Percentiles rank a stretch among this genome's conserved stretches.
phyloP scores from a whole-genome alignment of 2,888 invertebrate species.

The Yponomeuta cagnagella region DNA sequence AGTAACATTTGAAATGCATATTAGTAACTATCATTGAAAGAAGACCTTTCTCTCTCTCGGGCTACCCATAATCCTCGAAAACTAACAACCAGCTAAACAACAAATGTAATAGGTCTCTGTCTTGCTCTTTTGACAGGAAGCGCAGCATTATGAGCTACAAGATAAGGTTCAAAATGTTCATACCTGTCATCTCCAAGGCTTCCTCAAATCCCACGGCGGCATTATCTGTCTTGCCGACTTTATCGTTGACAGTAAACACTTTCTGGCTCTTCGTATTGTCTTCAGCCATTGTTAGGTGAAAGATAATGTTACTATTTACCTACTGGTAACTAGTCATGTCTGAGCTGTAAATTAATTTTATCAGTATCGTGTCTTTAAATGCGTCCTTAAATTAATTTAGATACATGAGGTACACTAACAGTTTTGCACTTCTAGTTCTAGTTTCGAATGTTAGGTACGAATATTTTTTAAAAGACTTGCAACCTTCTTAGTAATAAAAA shows the following conservation, averaged over 20 bases:
- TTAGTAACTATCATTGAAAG: too few relatives aligned
- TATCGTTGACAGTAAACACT: constrained; percentile 4
- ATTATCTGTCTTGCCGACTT: background rate
- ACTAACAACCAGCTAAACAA: too few relatives aligned
- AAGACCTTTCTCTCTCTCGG: too few relatives aligned
- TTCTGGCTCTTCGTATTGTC: background rate
- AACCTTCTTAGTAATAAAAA: too few relatives aligned
- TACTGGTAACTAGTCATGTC: too few relatives aligned
- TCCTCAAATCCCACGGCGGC: constrained; percentile 15
- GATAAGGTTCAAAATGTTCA: background rate
- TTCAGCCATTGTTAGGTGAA: background rate
- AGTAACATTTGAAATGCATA: too few relatives aligned
- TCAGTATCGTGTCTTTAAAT: background rate
- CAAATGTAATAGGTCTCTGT: too few relatives aligned
- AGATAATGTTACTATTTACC: background rate
- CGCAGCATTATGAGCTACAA: background rate
- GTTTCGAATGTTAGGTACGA: too few relatives aligned
- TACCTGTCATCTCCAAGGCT: constrained; percentile 18
- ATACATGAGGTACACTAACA: background rate
- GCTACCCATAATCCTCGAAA: too few relatives aligned
- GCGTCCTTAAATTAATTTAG: background rate
- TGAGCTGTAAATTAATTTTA: too few relatives aligned
- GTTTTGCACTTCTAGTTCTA: too few relatives aligned
- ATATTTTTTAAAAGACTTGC: too few relatives aligned
- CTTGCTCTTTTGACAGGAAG: background rate